Evolutionary conservation across 2,797 vertebrate species (phyloP).

Genomic region (Melanotaenia nigrans): DNA sequence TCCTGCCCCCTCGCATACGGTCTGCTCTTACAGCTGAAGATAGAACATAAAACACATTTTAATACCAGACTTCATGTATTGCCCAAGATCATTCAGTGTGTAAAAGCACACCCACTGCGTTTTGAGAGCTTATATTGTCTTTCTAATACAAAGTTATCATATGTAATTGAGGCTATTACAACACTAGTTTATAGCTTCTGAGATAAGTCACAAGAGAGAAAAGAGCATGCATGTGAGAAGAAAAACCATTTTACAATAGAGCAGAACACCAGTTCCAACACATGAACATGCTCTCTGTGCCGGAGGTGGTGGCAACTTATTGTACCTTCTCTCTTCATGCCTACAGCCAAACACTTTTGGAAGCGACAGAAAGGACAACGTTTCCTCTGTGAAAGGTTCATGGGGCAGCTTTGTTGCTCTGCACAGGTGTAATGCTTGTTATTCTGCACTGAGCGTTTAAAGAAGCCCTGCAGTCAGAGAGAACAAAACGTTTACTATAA

Average conservation of each 20-base stretch:
- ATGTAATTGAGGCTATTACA: constrained; percentile 58
- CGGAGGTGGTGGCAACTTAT: background rate
- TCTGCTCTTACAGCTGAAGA: constrained; percentile 84
- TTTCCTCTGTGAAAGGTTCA: constrained; percentile 85
- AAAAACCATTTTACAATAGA: constrained; percentile 10
- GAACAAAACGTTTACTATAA: background rate
- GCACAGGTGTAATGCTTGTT: constrained; percentile 85
- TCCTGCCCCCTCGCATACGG: constrained; percentile 87
- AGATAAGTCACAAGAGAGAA: constrained; percentile 58
- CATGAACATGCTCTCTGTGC: background rate
- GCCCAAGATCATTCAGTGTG: background rate
- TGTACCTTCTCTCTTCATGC: constrained; percentile 87
- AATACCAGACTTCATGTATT: background rate
- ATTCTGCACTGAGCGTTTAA: constrained; percentile 88
- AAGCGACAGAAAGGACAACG: constrained; percentile 86
- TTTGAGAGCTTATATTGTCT: constrained; percentile 7
- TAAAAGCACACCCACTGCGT: background rate
- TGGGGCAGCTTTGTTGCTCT: constrained; percentile 83
- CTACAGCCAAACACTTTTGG: constrained; percentile 87
- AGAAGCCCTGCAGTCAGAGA: constrained; percentile 77
- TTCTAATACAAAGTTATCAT: constrained; percentile 9
- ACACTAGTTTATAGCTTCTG: constrained; percentile 62
- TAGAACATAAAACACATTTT: constrained; percentile 30
- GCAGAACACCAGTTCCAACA: background rate
- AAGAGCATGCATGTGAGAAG: constrained; percentile 22